Percentiles rank a stretch among this genome's conserved stretches.
phyloP scores from a whole-genome alignment of 2,797 vertebrate species.

The Dallia pectoralis region DNA sequence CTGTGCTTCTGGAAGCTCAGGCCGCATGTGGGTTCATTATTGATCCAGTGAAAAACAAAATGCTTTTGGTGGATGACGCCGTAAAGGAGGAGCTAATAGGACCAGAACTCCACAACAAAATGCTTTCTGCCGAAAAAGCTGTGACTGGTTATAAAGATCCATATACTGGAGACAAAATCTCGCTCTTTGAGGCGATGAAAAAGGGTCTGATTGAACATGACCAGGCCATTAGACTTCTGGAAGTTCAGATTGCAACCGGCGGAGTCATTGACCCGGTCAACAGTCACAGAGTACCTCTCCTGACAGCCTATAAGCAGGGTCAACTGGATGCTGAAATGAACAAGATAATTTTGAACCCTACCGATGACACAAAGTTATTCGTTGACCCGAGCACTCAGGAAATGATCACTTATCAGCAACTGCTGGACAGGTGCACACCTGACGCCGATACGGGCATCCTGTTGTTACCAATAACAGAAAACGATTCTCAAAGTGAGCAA shows the following conservation, averaged over 20 bases:
- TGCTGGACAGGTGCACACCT: slow-evolving; percentile 72
- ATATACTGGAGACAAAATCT: slow-evolving; percentile 75
- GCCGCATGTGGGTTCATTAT: slow-evolving; percentile 80
- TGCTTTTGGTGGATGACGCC: slow-evolving; percentile 80
- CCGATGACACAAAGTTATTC: slow-evolving; percentile 75
- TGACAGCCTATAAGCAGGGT: slow-evolving; percentile 77
- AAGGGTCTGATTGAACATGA: slow-evolving; percentile 78
- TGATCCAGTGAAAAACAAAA: slow-evolving; percentile 75
- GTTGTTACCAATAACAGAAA: slow-evolving; percentile 79
- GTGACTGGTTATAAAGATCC: slow-evolving; percentile 82
- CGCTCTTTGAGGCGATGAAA: slow-evolving; percentile 79
- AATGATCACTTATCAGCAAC: slow-evolving; percentile 72
- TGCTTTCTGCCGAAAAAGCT: slow-evolving; percentile 80
- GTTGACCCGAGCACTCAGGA: slow-evolving; percentile 78
- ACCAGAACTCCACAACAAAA: slow-evolving; percentile 75
- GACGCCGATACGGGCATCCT: slow-evolving; percentile 76
- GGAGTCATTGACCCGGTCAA: slow-evolving; percentile 80
- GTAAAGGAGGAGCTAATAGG: slow-evolving; percentile 77
- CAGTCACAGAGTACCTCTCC: slow-evolving; percentile 75
- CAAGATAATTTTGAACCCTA: slow-evolving; percentile 70
- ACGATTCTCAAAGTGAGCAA: slow-evolving; percentile 72
- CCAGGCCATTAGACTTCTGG: slow-evolving; percentile 75
- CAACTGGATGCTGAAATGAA: slow-evolving; percentile 78
- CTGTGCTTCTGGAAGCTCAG: slow-evolving; percentile 83
- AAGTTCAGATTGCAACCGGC: slow-evolving; percentile 81